Conservation (phyloP, 1,140 invertebrate genomes). For the Rhizoglyphus robini region DNA sequence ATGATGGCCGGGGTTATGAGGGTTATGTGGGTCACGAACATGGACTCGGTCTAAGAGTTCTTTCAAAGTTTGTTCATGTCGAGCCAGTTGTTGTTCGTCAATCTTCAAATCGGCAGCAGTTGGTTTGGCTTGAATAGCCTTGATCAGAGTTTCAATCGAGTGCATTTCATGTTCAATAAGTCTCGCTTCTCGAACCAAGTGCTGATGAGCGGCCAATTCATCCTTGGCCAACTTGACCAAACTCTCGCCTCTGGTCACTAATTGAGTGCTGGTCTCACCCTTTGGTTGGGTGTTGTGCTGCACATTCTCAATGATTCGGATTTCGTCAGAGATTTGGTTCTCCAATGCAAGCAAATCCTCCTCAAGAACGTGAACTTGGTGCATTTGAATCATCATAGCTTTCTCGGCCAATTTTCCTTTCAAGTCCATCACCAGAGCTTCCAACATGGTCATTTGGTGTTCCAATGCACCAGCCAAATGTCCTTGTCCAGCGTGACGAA, state of each 20-base stretch:
- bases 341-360: neutral
- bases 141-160: neutral
- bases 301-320: neutral
- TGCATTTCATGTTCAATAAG: neutral
- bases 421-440: slow-evolving; percentile 1
- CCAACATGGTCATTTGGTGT: neutral
- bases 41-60: neutral
- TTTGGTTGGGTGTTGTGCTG: neutral
- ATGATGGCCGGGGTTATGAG: too few relatives aligned
- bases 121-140: neutral
- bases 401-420: neutral
- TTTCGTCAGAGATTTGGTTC: neutral
- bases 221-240: neutral
- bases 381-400: neutral
- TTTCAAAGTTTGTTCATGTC: neutral
- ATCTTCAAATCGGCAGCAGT: neutral
- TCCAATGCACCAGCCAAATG: neutral
- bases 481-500: neutral
- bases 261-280: neutral
- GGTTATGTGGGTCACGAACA: too few relatives aligned
- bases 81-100: neutral
- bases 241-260: neutral
- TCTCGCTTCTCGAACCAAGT: neutral
- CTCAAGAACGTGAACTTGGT: neutral
- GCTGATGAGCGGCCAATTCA: neutral